A percentile compares a stretch with the other conserved stretches of the same genome.
These are phyloP conservation scores for Drosophila pachea DNA, from an alignment of 1,140 invertebrate species.

Conservation along the genomic window DNA sequence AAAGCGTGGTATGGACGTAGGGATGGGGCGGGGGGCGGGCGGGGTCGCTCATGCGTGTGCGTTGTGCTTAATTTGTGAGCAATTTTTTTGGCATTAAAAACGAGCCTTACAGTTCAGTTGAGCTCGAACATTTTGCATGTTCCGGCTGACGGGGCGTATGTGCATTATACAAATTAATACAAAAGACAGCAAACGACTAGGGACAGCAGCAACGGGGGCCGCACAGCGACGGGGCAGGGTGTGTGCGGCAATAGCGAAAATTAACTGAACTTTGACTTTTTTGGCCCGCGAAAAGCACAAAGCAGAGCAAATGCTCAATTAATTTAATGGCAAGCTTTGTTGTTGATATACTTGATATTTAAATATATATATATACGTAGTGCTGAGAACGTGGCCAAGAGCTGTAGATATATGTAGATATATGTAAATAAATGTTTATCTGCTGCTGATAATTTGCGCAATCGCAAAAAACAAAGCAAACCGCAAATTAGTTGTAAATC, in stretches of 20 bases:
- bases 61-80: conserved; percentile 44
- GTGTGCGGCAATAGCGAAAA: no score
- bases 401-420: not conserved
- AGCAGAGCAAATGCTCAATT: conserved; percentile 48
- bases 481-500: conserved; percentile 33
- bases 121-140: conserved; percentile 29
- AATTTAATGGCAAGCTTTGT: conserved; percentile 15
- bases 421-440: not conserved
- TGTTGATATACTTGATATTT: no score
- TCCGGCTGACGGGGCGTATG: conserved; percentile 42
- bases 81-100: conserved; percentile 42
- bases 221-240: conserved; percentile 1
- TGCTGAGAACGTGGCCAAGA: conserved; percentile 8
- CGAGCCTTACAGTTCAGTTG: conserved; percentile 35
- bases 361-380: no score
- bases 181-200: conserved; percentile 20
- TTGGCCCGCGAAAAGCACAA: conserved; percentile 7
- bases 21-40: not conserved
- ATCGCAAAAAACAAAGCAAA: conserved; percentile 18
- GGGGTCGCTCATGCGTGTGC: conserved; percentile 28
- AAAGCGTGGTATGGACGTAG: no score
- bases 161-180: conserved; percentile 64
- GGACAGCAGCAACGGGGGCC: not conserved
- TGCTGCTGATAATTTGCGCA: not conserved
- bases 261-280: conserved; percentile 53